Evolutionary conservation across 1,140 invertebrate species (phyloP).

Genomic region (Procambarus virginalis): DNA sequence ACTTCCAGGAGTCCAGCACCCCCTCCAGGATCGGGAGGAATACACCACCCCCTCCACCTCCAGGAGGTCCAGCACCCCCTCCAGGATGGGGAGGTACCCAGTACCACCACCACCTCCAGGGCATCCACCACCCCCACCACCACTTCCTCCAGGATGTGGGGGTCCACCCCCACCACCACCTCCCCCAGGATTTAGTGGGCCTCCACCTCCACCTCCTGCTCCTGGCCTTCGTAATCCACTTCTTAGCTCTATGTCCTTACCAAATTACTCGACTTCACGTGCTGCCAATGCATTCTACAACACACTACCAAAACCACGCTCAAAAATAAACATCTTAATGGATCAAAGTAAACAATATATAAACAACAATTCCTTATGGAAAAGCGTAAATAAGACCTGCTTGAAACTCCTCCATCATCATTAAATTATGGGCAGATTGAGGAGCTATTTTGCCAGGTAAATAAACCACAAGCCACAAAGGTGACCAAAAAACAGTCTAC

Average conservation of each 20-base stretch:
- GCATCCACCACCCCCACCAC: background rate
- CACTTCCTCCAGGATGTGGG: constrained; percentile 1
- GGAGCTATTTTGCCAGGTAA: constrained; percentile 84
- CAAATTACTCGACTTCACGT: background rate
- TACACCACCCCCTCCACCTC: constrained; percentile 75
- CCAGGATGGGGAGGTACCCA: constrained; percentile 51
- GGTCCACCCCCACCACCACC: constrained; percentile 16
- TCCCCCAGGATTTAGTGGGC: background rate
- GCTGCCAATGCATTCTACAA: constrained; percentile 17
- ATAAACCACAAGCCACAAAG: constrained; percentile 73
- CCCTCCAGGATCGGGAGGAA: constrained; percentile 72
- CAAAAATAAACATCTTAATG: constrained; percentile 96
- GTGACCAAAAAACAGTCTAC: constrained; percentile 18
- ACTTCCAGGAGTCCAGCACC: constrained; percentile 74
- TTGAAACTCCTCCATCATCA: background rate
- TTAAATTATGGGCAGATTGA: constrained; percentile 83
- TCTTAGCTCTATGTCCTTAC: background rate
- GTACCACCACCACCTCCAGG: constrained; percentile 34
- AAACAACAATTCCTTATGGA: constrained; percentile 56
- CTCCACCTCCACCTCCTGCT: constrained; percentile 13
- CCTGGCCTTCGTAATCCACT: constrained; percentile 22
- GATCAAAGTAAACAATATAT: constrained; percentile 83
- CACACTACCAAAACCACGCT: constrained; percentile 85
- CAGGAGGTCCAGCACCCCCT: constrained; percentile 31
- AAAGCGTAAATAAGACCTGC: constrained; percentile 38